Evolutionary conservation across 2,113 vertebrate genomes (phyloP).

Genomic region (Ictidomys tridecemlineatus): DNA sequence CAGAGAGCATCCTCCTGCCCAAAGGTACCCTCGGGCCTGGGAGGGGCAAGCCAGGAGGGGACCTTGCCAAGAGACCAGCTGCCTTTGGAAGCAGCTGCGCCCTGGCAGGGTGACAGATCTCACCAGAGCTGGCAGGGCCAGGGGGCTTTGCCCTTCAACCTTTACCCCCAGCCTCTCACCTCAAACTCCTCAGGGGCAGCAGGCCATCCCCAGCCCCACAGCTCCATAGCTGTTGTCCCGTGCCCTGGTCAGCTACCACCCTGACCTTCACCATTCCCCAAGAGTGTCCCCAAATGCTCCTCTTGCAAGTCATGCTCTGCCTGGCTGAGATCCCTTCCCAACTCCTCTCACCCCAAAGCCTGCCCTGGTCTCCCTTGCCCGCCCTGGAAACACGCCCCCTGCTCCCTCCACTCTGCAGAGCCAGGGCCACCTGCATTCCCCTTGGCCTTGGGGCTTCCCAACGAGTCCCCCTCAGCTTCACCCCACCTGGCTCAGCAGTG

Average conservation of each 20-base stretch:
- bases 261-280: not conserved
- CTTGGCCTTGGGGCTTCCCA: not conserved
- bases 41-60: not conserved
- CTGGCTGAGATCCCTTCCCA: not conserved
- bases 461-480: not conserved
- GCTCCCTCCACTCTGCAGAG: not conserved
- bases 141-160: not conserved
- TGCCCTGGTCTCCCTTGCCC: not conserved
- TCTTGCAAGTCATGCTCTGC: not conserved
- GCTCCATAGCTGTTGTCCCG: not conserved
- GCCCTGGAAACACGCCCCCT: not conserved
- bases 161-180: not conserved
- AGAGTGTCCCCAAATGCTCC: not conserved
- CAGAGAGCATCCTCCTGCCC: not conserved
- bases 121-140: not conserved
- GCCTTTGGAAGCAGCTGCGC: not conserved
- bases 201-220: not conserved
- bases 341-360: no score
- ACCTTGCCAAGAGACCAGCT: not conserved
- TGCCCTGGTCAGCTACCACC: not conserved
- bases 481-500: not conserved
- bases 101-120: not conserved
- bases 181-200: no score
- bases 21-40: not conserved
- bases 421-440: not conserved